These are phyloP conservation scores for Naja naja DNA, from an alignment of 2,113 vertebrate species.

Conservation along the genomic window DNA sequence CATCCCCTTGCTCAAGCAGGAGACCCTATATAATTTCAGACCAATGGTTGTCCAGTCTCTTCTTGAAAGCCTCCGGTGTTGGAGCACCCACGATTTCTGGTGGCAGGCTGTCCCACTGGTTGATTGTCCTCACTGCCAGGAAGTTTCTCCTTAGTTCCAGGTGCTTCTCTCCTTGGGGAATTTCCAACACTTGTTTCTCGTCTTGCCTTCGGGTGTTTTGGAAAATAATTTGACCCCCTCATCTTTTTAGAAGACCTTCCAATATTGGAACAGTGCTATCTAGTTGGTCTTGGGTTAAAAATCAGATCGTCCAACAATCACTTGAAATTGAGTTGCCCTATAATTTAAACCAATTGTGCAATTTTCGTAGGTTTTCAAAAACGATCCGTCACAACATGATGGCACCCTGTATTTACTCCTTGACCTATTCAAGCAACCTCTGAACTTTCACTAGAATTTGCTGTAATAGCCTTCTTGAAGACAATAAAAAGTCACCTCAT, in stretches of 20 bases:
- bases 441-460: not conserved
- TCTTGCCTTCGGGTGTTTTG: not conserved
- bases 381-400: not conserved
- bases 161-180: not conserved
- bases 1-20: not conserved
- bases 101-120: not conserved
- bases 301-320: not conserved
- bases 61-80: no score
- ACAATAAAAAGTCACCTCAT: not conserved
- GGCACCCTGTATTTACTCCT: not conserved
- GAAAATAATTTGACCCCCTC: not conserved
- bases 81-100: not conserved
- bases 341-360: not conserved
- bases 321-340: not conserved
- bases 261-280: not conserved
- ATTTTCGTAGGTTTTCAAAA: not conserved
- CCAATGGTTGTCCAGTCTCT: not conserved
- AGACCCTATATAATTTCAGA: not conserved
- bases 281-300: not conserved
- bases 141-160: no score
- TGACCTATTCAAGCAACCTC: not conserved
- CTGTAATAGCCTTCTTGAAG: not conserved
- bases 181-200: not conserved
- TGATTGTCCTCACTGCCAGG: not conserved
- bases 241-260: not conserved